These are phyloP conservation scores for Catharus fuscescens DNA, from an alignment of 2,113 vertebrate species.

Conservation along the genomic window DNA sequence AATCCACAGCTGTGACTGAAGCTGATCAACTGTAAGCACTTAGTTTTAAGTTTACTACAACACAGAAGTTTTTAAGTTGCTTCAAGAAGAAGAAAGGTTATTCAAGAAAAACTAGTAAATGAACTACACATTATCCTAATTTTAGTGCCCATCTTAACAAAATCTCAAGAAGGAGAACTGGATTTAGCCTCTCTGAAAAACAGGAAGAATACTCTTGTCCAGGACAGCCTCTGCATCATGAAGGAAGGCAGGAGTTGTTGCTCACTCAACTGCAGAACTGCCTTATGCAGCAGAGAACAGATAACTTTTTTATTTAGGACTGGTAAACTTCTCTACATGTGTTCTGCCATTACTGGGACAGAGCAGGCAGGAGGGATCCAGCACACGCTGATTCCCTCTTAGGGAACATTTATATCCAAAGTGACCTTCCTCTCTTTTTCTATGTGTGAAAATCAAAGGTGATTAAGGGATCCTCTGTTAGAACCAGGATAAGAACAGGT, in stretches of 20 bases:
- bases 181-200: not conserved
- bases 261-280: not conserved
- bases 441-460: not conserved
- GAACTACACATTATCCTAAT: fast-evolving
- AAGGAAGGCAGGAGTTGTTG: not conserved
- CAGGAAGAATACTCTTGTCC: not conserved
- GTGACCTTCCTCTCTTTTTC: not conserved
- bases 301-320: not conserved
- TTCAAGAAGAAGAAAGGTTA: not conserved
- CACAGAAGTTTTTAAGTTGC: not conserved
- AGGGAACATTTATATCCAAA: fast-evolving
- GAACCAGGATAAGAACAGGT: not conserved
- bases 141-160: not conserved
- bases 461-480: not conserved
- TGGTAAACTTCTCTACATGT: not conserved
- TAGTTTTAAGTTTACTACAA: not conserved
- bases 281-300: not conserved
- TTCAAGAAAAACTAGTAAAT: not conserved
- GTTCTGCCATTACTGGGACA: not conserved
- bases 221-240: not conserved
- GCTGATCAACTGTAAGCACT: not conserved
- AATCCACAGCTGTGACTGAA: not conserved
- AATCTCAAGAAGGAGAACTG: not conserved
- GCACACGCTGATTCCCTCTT: fast-evolving
- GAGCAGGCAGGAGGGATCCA: not conserved